phyloP scores from a whole-genome alignment of 2,113 vertebrate genomes.

The Phoxinus phoxinus region DNA sequence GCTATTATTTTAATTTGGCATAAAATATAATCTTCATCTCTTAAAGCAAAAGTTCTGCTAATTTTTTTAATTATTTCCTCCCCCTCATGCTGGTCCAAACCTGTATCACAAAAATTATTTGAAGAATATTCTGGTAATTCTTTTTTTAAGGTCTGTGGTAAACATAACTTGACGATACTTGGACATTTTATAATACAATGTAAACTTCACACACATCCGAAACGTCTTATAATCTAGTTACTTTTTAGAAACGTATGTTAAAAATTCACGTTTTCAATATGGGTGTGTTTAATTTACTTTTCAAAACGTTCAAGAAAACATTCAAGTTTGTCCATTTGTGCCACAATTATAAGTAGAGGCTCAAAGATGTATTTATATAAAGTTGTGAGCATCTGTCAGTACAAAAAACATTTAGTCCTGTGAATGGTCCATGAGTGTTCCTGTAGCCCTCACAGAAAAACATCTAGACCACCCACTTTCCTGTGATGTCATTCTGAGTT shows the following conservation, averaged over 20 bases:
- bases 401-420: not conserved
- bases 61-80: not conserved
- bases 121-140: not conserved
- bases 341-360: not conserved
- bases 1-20: conserved; percentile 12
- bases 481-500: conserved; percentile 24
- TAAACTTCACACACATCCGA: no score
- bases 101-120: not conserved
- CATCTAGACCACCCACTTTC: not conserved
- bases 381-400: not conserved
- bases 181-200: no score
- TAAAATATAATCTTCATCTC: not conserved
- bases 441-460: not conserved
- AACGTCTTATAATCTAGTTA: no score
- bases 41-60: not conserved
- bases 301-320: no score
- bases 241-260: no score
- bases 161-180: no score
- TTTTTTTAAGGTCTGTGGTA: not conserved
- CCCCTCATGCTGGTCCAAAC: not conserved
- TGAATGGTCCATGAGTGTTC: conserved; percentile 1
- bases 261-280: no score
- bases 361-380: not conserved
- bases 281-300: no score
- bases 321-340: not conserved